Evolutionary conservation across 2,113 vertebrate species (phyloP).

Genomic region (Oreocharis arfaki): DNA sequence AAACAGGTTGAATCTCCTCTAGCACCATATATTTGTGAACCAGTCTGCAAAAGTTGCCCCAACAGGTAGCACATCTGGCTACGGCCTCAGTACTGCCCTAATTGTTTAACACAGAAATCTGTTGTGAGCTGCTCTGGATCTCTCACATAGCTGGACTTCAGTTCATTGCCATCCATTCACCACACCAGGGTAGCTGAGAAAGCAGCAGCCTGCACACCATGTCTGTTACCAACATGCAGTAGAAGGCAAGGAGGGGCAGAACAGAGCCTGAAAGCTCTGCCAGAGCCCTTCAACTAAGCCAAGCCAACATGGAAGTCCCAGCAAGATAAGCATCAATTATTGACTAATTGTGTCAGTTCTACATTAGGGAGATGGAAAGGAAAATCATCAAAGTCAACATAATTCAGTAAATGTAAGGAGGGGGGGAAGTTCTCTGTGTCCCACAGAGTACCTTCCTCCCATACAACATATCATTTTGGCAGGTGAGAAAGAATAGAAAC

Average conservation of each 20-base stretch:
- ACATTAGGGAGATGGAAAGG: neutral
- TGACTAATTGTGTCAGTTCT: slow-evolving; percentile 44
- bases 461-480: neutral
- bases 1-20: neutral
- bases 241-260: neutral
- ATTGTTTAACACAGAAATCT: neutral
- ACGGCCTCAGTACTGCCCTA: neutral
- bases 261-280: neutral
- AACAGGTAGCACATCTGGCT: neutral
- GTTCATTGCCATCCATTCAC: neutral
- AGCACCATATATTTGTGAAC: neutral
- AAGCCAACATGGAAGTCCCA: neutral
- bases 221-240: neutral
- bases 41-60: neutral
- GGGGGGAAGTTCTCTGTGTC: neutral
- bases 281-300: slow-evolving; percentile 24
- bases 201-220: neutral
- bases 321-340: slow-evolving; percentile 41
- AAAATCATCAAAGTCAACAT: slow-evolving; percentile 8
- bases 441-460: slow-evolving; percentile 2
- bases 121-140: neutral
- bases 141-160: neutral
- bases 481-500: neutral
- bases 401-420: slow-evolving; percentile 34
- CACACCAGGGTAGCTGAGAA: neutral